Evolutionary conservation across 2,888 invertebrate genomes (phyloP), one percentile per base, ranked within the genome.

Genomic region (Itoplectis maculator): DNA sequence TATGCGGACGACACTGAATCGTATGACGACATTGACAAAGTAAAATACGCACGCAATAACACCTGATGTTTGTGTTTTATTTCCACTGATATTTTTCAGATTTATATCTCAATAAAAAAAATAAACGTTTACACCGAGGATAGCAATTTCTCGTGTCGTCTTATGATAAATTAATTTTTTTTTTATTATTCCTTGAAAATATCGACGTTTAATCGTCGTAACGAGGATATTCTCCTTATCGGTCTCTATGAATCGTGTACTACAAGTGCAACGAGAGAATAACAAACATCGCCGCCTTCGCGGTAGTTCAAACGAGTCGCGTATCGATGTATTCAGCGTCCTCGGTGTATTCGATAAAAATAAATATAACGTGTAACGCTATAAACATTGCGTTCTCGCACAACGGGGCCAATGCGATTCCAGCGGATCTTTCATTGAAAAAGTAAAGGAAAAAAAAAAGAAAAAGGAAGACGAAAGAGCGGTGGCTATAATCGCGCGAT

Each of bases 351-450:
- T 42, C 61, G n/a, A 76, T 56, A 54, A 47, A 61, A 61, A 75
- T 75, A 49, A 42, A 84, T 85, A 83, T 85, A 79, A 54, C 70
- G 54, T 77, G 59, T 87, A 85, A n/a, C n/a, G n/a, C 87, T 86
- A 59, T 59, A 59, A 59, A 35, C n/a, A 59, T 35, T 35, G n/a
- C 87, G 83, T 87, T 88, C 61, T 69, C 79, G 81, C 72, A 85
- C 84, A 90, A 89, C 86, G 89, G 84, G 89, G 88, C 84, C 88
- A 90, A 90, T 90, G 89, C 82, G 84, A 91, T 89, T 88, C 89
- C 68, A 79, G 81, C 72, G 59, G 75, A 79, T 83, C 74, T 69
- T 73, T 68, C 74, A 82, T 77, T 65, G 18, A 74, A 70, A 63
- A 35, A 47, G 29, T 51, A 40, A 49, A 59, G 45, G 35, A 47